These are phyloP conservation scores for Aphyosemion australe DNA, from an alignment of 2,113 vertebrate genomes.

Conservation along the genomic window DNA sequence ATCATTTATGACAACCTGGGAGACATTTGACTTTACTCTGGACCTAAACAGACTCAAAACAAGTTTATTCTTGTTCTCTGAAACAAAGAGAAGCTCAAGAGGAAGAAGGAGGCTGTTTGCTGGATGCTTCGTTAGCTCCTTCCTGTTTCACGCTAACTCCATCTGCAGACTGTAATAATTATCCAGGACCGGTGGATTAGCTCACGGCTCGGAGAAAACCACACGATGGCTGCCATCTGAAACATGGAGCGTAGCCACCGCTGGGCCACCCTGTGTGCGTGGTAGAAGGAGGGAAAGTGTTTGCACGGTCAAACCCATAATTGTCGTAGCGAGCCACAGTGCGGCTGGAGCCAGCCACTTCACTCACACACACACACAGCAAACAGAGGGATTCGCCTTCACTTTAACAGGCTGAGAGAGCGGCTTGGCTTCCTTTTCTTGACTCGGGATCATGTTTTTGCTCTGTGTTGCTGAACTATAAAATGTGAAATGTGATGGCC, in stretches of 20 bases:
- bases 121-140: neutral
- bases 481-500: constrained; percentile 17
- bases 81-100: too few relatives aligned
- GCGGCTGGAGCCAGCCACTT: constrained; percentile 56
- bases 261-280: constrained; percentile 41
- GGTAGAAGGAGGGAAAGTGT: constrained; percentile 40
- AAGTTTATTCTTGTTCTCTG: neutral
- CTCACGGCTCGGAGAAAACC: constrained; percentile 11
- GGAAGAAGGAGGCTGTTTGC: neutral
- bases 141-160: constrained; percentile 17
- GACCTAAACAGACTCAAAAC: neutral
- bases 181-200: constrained; percentile 4
- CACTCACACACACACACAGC: constrained; percentile 29
- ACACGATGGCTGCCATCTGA: constrained; percentile 21
- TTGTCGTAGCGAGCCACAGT: constrained; percentile 51
- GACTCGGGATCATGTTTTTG: constrained; percentile 25
- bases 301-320: constrained; percentile 68
- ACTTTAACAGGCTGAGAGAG: constrained; percentile 41
- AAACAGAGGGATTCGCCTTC: constrained; percentile 22
- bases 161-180: constrained; percentile 30
- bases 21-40: constrained; percentile 63
- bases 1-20: constrained; percentile 83
- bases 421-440: constrained; percentile 27
- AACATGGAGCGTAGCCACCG: constrained; percentile 13
- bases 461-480: constrained; percentile 25